Evolutionary conservation across 2,888 invertebrate genomes (phyloP).

Genomic region (Leistus spinibarbis): DNA sequence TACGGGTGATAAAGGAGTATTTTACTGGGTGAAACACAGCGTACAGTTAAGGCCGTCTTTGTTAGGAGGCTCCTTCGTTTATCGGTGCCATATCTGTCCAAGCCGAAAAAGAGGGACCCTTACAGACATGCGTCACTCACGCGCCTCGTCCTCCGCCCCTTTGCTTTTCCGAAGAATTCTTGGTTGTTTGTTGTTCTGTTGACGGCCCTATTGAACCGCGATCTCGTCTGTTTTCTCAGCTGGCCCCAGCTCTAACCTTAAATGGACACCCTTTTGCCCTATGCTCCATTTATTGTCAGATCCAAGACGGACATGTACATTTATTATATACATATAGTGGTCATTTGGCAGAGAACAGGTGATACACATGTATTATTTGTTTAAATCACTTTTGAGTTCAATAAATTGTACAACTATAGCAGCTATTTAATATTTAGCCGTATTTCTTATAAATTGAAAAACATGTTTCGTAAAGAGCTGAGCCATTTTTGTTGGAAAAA

Average conservation of each 20-base stretch:
- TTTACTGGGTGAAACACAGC: conserved; percentile 37
- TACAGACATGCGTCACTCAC: conserved; percentile 27
- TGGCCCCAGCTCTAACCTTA: conserved; percentile 1
- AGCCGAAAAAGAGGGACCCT: neutral
- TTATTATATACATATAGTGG: neutral
- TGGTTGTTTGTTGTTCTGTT: conserved; percentile 36
- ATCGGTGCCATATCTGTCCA: conserved; percentile 29
- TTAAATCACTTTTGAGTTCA: neutral
- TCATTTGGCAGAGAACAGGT: neutral
- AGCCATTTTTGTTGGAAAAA: neutral
- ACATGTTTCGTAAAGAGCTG: no score
- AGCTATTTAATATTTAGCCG: no score
- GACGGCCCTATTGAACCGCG: conserved; percentile 25
- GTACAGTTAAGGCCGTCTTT: conserved; percentile 33
- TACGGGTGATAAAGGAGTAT: conserved; percentile 19
- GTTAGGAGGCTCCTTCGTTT: conserved; percentile 25
- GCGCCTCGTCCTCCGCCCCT: conserved; percentile 16
- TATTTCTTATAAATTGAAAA: no score
- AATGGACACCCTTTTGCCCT: conserved; percentile 26
- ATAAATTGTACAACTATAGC: neutral
- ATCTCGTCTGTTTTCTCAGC: conserved; percentile 31
- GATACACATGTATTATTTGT: neutral
- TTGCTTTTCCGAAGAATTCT: conserved; percentile 22
- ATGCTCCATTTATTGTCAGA: conserved; percentile 18
- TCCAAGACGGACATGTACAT: neutral